Base-by-base conservation (phyloP, 2,113 vertebrate species). In the Dipodomys merriami region DNA sequence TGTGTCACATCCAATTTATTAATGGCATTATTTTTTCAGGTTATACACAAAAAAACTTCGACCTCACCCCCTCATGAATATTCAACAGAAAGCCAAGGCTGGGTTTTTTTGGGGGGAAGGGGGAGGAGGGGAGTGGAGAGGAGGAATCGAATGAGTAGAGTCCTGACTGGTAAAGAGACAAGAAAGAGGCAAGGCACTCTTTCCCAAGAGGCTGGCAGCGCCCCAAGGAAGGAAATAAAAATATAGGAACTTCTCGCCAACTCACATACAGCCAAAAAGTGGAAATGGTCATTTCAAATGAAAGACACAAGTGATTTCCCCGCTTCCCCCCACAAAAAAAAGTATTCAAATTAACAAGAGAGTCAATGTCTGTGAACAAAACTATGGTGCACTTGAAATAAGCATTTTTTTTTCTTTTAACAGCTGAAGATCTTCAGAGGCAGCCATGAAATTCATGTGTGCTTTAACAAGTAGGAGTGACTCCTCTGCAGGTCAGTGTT, bases 41-140 rank as follows among this genome's bases (percentile, higher is more conserved):
- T 97, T 97, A 96, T 95, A 5, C 39, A 39, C 39, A 39, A 95
- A 98, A 98, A 98, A 98, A 97, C 97, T 96, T 95, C 97, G 96
- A 96, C 96, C 97, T 97, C 97, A 96, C 97, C 97, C 95, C 97
- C 95, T 97, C 97, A 98, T 98, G 98, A 98, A 98, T 98, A 98
- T 98, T 98, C 97, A 98, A 95, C 88, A 97, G 86, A 84, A 95
- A 97, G 96, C 92, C 96, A 94, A 96, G 94, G 93, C 74, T 35
- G 88, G 86, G 83, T 96, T 95, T 96, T 94, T 92, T 81, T 62
- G 23, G 91, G 39, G 22, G 30, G 23, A 6, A 15, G 30, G 30
- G 16, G 60, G 46, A 69, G 46, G 53, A 16, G 53, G 15, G 15
- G 16, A 57, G 4, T 13, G 12, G 53, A 4, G 12, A 57, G 53